Conservation (phyloP, 2,113 vertebrate species). For the Tetrao urogallus region DNA sequence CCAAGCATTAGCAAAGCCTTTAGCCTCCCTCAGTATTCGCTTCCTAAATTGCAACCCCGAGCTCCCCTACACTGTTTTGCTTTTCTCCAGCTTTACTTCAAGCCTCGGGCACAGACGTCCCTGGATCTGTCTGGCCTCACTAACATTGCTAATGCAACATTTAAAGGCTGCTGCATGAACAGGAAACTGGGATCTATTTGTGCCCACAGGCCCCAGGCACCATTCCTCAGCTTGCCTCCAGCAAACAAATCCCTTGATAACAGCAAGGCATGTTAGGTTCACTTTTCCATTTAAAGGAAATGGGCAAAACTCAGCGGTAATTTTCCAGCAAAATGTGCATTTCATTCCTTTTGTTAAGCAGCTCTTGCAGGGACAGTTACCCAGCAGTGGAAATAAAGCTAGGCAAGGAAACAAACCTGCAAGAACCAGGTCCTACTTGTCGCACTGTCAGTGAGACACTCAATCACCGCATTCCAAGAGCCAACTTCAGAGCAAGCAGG, state of each 20-base stretch:
- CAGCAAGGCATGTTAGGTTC: neutral
- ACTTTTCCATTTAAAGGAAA: neutral
- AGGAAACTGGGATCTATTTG: neutral
- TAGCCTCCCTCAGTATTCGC: too few species aligned
- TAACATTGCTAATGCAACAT: neutral
- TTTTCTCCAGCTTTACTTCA: too few species aligned
- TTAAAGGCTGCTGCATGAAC: neutral
- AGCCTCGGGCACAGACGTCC: too few species aligned
- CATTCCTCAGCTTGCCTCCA: neutral
- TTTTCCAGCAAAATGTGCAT: neutral
- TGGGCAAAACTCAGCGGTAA: neutral
- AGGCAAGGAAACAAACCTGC: neutral
- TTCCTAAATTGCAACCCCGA: too few species aligned
- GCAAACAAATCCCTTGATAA: neutral
- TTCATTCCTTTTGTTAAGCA: neutral
- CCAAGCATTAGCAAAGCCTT: too few species aligned
- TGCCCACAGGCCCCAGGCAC: neutral
- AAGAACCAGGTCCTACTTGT: neutral
- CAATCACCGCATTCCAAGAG: constrained; percentile 62
- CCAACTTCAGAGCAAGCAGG: constrained; percentile 20
- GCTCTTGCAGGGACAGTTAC: neutral
- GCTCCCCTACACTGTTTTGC: too few species aligned
- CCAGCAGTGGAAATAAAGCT: neutral
- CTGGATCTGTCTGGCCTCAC: too few species aligned
- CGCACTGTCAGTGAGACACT: neutral